Percentiles rank a stretch among this genome's conserved stretches.
These are phyloP conservation scores for Engystomops pustulosus DNA, from an alignment of 2,113 vertebrate species.

Conservation along the genomic window DNA sequence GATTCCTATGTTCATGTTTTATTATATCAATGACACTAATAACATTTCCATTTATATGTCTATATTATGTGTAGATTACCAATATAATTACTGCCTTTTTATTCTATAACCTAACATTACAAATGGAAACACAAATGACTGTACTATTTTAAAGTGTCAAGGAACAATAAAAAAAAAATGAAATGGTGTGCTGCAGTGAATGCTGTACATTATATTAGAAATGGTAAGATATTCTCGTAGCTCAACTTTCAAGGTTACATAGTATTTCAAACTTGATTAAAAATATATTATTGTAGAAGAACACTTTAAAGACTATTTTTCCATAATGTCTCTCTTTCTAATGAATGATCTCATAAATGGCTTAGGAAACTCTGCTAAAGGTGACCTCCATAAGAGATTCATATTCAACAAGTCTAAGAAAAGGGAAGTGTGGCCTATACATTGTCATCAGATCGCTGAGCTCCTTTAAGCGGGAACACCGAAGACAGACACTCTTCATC, in stretches of 20 bases:
- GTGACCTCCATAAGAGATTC: constrained; percentile 63
- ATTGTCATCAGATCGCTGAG: constrained; percentile 61
- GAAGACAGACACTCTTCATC: constrained; percentile 75
- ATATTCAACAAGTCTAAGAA: constrained; percentile 48
- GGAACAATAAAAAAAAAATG: background rate
- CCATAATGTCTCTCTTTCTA: constrained; percentile 30
- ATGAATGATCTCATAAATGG: constrained; percentile 50
- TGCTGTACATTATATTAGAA: constrained; percentile 36
- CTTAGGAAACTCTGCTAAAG: constrained; percentile 54
- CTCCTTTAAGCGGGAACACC: constrained; percentile 70
- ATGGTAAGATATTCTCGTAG: constrained; percentile 11
- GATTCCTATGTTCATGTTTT: too few relatives aligned
- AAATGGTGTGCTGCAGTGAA: background rate
- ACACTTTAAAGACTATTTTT: constrained; percentile 33
- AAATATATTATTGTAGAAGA: constrained; percentile 30
- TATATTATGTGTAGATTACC: background rate
- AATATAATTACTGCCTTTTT: background rate
- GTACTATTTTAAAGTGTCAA: background rate
- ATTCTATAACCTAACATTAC: background rate
- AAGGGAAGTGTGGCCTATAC: constrained; percentile 59
- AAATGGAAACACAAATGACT: too few relatives aligned
- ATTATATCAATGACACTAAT: too few relatives aligned
- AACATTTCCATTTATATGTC: background rate
- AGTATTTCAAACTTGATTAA: constrained; percentile 27
- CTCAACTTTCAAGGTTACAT: constrained; percentile 43